These are phyloP conservation scores for Calliopsis andreniformis DNA, from an alignment of 1,140 invertebrate species.

Conservation along the genomic window DNA sequence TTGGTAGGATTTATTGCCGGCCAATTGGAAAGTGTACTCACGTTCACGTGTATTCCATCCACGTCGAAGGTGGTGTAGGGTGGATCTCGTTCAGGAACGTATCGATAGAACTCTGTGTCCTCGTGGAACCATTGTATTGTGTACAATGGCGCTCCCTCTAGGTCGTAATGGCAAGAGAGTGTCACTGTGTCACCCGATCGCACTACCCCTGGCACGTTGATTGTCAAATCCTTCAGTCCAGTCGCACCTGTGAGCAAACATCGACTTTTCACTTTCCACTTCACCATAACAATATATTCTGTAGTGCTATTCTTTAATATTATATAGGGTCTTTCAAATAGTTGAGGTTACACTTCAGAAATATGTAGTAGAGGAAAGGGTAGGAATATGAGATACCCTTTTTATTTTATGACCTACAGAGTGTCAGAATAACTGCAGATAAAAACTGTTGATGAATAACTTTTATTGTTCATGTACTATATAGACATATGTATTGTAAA, in stretches of 20 bases:
- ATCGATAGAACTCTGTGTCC: slow-evolving; percentile 91
- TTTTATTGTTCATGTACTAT: no score
- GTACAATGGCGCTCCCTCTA: slow-evolving; percentile 89
- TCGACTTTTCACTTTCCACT: not conserved
- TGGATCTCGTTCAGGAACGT: slow-evolving; percentile 86
- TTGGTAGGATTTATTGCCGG: not conserved
- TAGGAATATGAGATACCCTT: no score
- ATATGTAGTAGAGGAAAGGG: no score
- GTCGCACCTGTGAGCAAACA: slow-evolving; percentile 82
- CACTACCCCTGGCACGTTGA: slow-evolving; percentile 88
- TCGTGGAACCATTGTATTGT: slow-evolving; percentile 92
- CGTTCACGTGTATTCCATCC: slow-evolving; percentile 87
- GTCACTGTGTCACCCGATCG: slow-evolving; percentile 87
- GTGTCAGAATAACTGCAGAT: no score
- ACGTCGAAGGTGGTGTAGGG: slow-evolving; percentile 86
- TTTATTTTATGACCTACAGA: no score
- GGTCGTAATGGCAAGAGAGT: slow-evolving; percentile 90
- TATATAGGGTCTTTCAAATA: no score
- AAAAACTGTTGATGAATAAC: no score
- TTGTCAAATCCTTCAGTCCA: slow-evolving; percentile 87
- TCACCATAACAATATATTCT: not conserved
- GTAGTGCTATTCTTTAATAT: no score
- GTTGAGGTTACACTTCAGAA: no score
- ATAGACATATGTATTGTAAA: no score
- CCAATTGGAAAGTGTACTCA: slow-evolving; percentile 81